phyloP scores from a whole-genome alignment of 2,113 vertebrate genomes.

The Cathartes aura region DNA sequence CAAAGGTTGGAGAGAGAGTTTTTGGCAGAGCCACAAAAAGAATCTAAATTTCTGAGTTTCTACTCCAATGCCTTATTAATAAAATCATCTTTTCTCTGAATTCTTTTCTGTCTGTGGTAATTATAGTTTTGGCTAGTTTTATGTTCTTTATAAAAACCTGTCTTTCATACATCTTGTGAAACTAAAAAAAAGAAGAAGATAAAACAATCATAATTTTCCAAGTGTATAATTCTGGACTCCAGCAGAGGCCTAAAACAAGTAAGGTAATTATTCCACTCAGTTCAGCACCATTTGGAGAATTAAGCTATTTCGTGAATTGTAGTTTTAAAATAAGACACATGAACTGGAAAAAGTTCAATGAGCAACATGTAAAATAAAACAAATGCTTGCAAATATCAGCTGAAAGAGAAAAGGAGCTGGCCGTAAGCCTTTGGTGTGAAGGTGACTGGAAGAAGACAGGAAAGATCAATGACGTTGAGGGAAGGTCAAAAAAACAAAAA shows the following conservation, averaged over 20 bases:
- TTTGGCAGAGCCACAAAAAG: slow-evolving; percentile 23
- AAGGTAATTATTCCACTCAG: slow-evolving; percentile 70
- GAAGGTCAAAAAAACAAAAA: neutral
- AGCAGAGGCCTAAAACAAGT: slow-evolving; percentile 52
- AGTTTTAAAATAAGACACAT: slow-evolving; percentile 56
- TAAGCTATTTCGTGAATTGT: slow-evolving; percentile 40
- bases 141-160: slow-evolving; percentile 36
- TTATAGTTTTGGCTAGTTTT: slow-evolving; percentile 38
- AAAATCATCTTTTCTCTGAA: slow-evolving; percentile 21
- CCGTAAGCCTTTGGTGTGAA: neutral
- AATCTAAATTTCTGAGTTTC: slow-evolving; percentile 30
- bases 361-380: neutral
- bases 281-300: slow-evolving; percentile 59
- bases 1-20: neutral
- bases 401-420: neutral
- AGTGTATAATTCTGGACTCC: slow-evolving; percentile 63
- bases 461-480: neutral
- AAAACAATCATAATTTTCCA: slow-evolving; percentile 69
- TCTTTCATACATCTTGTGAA: slow-evolving; percentile 25
- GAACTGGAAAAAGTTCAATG: slow-evolving; percentile 56
- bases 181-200: neutral
- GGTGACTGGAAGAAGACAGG: neutral
- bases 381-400: neutral
- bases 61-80: slow-evolving; percentile 16
- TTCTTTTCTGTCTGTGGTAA: slow-evolving; percentile 2